These are phyloP conservation scores for Brachionus manjavacas DNA, from an alignment of 1,140 invertebrate species.

Conservation along the genomic window DNA sequence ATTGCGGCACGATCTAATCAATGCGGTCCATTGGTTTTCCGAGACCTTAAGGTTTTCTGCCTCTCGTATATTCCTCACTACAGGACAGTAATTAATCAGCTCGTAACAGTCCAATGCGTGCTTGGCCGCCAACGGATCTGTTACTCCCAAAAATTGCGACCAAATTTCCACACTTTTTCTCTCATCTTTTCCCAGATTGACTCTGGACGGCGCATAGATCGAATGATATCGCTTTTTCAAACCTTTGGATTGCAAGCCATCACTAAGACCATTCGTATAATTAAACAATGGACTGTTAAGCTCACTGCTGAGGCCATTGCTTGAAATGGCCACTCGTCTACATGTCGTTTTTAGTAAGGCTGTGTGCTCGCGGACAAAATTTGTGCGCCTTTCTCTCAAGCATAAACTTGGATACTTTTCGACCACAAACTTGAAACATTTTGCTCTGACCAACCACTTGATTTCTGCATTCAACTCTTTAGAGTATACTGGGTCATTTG, in stretches of 20 bases:
- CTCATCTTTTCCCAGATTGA: conserved; percentile 4
- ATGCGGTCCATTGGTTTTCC: background rate
- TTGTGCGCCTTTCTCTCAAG: background rate
- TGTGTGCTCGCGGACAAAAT: background rate
- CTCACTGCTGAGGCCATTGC: background rate
- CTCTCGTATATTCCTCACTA: background rate
- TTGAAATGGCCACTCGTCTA: background rate
- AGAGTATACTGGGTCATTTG: background rate
- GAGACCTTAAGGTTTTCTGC: background rate
- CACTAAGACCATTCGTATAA: background rate
- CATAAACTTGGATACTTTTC: background rate
- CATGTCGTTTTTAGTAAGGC: background rate
- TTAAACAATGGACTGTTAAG: background rate
- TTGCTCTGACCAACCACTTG: background rate
- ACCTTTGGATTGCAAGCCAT: background rate
- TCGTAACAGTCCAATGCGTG: background rate
- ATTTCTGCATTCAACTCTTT: background rate
- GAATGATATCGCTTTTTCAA: conserved; percentile 12
- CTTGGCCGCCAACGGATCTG: background rate
- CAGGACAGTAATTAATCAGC: background rate
- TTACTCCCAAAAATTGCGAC: conserved; percentile 13
- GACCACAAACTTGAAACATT: background rate
- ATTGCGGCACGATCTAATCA: background rate
- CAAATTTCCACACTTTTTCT: background rate
- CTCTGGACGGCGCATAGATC: background rate